A percentile compares a stretch with the other conserved stretches of the same genome.
Evolutionary conservation across 2,888 invertebrate genomes (phyloP).

Genomic region (Periphyllus acericola): DNA sequence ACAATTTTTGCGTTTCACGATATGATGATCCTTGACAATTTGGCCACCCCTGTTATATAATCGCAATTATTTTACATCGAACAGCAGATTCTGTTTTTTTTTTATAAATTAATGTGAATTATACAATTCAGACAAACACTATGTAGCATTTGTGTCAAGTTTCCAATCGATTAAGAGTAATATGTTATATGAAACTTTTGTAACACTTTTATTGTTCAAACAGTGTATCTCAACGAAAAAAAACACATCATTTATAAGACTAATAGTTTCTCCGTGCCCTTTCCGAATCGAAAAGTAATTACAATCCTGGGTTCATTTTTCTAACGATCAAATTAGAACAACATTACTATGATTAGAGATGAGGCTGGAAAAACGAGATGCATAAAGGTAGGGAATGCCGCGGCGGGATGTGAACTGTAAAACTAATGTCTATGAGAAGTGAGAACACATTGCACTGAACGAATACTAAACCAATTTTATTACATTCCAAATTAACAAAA

Average conservation of each 20-base stretch:
- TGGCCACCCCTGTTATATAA: no score
- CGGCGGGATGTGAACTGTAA: not conserved
- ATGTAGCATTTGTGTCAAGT: not conserved
- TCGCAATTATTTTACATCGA: no score
- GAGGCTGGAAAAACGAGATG: not conserved
- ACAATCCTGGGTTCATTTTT: not conserved
- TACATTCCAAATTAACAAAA: conserved; percentile 18
- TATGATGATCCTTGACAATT: no score
- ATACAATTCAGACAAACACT: not conserved
- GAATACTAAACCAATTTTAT: conserved; percentile 16
- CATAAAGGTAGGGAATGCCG: not conserved
- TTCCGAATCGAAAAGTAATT: not conserved
- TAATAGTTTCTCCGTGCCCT: not conserved
- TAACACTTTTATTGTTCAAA: not conserved
- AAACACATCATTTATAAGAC: not conserved
- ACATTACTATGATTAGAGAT: not conserved
- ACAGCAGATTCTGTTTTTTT: no score
- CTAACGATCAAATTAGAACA: not conserved
- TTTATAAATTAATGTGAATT: not conserved
- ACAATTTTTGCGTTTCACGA: no score
- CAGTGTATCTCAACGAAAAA: not conserved
- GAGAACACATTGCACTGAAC: not conserved
- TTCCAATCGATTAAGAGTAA: not conserved
- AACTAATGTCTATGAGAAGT: conserved; percentile 21
- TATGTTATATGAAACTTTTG: not conserved